phyloP scores from a whole-genome alignment of 2,797 vertebrate genomes.

The Manis pentadactyla region DNA sequence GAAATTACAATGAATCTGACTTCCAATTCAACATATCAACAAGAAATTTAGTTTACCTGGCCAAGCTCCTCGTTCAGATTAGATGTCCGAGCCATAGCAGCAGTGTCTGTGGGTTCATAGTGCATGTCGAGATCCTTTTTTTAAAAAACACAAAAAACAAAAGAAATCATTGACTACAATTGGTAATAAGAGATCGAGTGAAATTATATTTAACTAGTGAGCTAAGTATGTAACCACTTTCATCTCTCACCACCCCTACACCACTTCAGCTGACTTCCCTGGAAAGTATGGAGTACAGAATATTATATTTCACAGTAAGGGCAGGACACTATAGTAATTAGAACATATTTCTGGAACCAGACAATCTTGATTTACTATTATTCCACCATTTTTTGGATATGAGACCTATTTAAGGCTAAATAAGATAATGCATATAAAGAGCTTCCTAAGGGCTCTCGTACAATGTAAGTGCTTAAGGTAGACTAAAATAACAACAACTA shows the following conservation, averaged over 20 bases:
- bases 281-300: not conserved
- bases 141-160: not conserved
- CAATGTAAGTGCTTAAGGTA: not conserved
- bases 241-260: not conserved
- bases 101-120: constrained; percentile 96
- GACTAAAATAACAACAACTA: constrained; percentile 6
- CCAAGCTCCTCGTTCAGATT: constrained; percentile 99
- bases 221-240: not conserved
- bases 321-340: not conserved
- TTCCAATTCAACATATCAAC: not conserved
- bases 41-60: constrained; percentile 90
- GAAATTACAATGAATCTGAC: not conserved
- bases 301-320: not conserved
- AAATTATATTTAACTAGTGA: constrained; percentile 12
- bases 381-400: not conserved
- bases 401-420: not conserved
- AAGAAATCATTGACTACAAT: not conserved
- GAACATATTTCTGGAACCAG: not conserved
- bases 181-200: not conserved
- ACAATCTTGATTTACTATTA: not conserved
- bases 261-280: not conserved
- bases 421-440: not conserved
- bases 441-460: not conserved
- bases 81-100: constrained; percentile 97
- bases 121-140: constrained; percentile 96